These are phyloP conservation scores for Trematocara variabile DNA, from an alignment of 2,113 vertebrate species.

Conservation along the genomic window DNA sequence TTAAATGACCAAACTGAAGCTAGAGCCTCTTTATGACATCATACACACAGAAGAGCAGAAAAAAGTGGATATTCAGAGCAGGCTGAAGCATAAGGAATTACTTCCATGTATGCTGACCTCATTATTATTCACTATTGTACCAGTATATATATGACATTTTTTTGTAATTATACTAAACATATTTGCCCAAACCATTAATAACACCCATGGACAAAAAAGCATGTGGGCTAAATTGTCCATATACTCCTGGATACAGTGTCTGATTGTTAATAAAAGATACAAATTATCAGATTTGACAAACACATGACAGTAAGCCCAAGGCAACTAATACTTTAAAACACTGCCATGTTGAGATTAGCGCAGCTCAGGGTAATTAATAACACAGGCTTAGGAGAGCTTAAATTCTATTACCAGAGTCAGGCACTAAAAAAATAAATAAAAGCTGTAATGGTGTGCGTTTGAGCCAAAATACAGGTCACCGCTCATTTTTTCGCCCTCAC, in stretches of 20 bases:
- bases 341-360: constrained; percentile 1
- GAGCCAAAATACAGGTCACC: constrained; percentile 8
- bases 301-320: neutral
- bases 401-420: neutral
- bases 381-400: constrained; percentile 23
- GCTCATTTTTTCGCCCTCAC: neutral
- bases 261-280: neutral
- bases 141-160: neutral
- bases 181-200: neutral
- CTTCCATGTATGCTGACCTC: neutral
- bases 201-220: neutral
- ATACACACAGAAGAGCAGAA: neutral
- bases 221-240: neutral
- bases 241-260: neutral
- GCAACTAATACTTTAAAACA: neutral
- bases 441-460: neutral
- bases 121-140: neutral
- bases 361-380: constrained; percentile 14
- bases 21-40: neutral
- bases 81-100: neutral
- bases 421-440: neutral
- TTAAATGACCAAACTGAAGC: neutral
- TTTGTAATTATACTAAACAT: neutral
- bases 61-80: neutral
- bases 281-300: neutral